phyloP scores from a whole-genome alignment of 2,797 vertebrate genomes.

The Anguilla marmorata region DNA sequence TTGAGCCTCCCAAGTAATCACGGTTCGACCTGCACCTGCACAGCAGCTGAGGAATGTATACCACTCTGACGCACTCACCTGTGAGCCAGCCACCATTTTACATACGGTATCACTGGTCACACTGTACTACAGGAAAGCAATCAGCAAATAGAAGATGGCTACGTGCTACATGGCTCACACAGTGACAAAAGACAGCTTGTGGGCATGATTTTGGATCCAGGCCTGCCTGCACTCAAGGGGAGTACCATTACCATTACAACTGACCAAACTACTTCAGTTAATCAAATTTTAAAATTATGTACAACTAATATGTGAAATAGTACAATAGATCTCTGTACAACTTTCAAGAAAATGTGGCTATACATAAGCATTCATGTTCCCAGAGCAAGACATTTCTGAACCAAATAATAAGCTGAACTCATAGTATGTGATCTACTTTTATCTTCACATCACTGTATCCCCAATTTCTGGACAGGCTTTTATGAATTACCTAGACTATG shows the following conservation, averaged over 20 bases:
- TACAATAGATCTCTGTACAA: neutral
- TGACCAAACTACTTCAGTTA: neutral
- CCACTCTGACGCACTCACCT: neutral
- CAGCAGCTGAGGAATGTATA: neutral
- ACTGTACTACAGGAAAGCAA: neutral
- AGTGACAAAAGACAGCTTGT: too few species aligned
- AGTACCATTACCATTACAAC: neutral
- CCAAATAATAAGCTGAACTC: constrained; percentile 13
- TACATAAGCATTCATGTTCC: too few species aligned
- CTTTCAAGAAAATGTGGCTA: neutral
- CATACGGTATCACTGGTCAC: neutral
- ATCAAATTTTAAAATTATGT: neutral
- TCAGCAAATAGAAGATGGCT: too few species aligned
- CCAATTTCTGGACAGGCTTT: constrained; percentile 22
- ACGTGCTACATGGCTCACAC: too few species aligned
- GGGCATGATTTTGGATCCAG: neutral
- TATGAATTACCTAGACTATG: constrained; percentile 8
- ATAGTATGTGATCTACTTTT: constrained; percentile 13
- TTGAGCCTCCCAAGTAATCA: neutral
- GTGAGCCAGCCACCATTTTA: neutral
- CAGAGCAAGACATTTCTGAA: constrained; percentile 22
- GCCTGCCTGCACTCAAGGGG: neutral
- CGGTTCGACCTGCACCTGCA: neutral
- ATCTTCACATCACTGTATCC: constrained; percentile 5
- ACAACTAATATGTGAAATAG: neutral